These are phyloP conservation scores for Rattus rattus DNA, from an alignment of 2,113 vertebrate genomes.

Conservation along the genomic window DNA sequence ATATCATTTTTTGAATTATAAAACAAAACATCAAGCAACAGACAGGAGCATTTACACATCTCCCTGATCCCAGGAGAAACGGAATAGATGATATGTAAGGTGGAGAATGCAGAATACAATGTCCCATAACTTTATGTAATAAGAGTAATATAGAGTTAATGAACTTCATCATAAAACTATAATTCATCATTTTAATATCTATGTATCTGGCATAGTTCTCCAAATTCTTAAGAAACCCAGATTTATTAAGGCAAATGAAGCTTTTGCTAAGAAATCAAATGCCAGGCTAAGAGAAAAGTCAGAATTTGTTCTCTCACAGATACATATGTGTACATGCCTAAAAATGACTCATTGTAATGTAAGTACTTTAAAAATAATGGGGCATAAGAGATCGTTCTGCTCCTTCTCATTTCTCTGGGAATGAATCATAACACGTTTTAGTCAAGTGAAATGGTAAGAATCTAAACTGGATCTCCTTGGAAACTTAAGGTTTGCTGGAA, in stretches of 20 bases:
- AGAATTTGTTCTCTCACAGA: neutral
- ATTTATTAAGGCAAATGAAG: neutral
- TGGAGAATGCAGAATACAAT: neutral
- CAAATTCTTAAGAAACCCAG: neutral
- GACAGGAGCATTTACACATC: neutral
- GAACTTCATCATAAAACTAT: neutral
- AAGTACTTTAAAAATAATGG: neutral
- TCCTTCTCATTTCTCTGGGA: neutral
- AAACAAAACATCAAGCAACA: neutral
- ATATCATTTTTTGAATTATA: neutral
- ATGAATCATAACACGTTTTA: neutral
- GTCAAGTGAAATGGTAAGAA: neutral
- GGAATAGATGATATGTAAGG: neutral
- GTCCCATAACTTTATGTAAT: neutral
- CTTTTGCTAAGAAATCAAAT: neutral
- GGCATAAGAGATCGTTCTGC: neutral
- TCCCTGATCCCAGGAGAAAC: neutral
- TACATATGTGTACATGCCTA: neutral
- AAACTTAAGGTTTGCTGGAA: neutral
- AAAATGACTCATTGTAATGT: neutral
- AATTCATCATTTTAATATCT: conserved; percentile 9
- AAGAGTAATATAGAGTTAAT: neutral
- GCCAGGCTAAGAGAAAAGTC: neutral
- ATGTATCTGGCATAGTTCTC: neutral
- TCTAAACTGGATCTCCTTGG: no score